A percentile compares a stretch with the other conserved stretches of the same genome.
Evolutionary conservation across 2,888 invertebrate genomes (phyloP).

Genomic region (Clistopyga incitator): DNA sequence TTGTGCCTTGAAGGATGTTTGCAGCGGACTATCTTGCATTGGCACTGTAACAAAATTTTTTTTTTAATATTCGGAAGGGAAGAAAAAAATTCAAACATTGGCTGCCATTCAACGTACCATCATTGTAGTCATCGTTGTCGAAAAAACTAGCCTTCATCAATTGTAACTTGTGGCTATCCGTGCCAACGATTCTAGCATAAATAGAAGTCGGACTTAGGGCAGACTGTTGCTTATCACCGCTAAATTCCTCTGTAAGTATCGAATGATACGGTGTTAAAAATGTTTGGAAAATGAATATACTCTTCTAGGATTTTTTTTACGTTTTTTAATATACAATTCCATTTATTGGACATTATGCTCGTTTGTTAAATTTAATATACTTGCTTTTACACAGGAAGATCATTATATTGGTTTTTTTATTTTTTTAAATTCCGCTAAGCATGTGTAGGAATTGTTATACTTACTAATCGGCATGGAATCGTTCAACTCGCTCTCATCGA

Average conservation of each 20-base stretch:
- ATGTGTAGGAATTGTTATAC: conserved; percentile 11
- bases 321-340: too few relatives aligned
- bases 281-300: too few relatives aligned
- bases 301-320: background rate
- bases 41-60: conserved; percentile 28
- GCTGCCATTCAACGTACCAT: conserved; percentile 54
- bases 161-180: conserved; percentile 90
- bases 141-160: conserved; percentile 94
- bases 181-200: conserved; percentile 87
- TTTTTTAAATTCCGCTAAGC: too few relatives aligned
- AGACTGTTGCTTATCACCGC: conserved; percentile 74
- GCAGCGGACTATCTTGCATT: conserved; percentile 40
- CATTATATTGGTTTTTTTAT: too few relatives aligned
- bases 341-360: too few relatives aligned
- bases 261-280: conserved; percentile 26
- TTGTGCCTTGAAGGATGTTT: conserved; percentile 19
- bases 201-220: conserved; percentile 87
- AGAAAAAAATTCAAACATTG: conserved; percentile 26
- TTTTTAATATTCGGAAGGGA: background rate
- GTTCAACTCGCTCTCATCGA: conserved; percentile 10
- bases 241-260: conserved; percentile 72
- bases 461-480: conserved; percentile 46
- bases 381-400: too few relatives aligned
- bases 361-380: too few relatives aligned
- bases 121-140: conserved; percentile 80